Percentiles rank a stretch among this genome's conserved stretches.
Conservation (phyloP, 92 coral and sea anemone species). For the Palythoa heliodiscus region DNA sequence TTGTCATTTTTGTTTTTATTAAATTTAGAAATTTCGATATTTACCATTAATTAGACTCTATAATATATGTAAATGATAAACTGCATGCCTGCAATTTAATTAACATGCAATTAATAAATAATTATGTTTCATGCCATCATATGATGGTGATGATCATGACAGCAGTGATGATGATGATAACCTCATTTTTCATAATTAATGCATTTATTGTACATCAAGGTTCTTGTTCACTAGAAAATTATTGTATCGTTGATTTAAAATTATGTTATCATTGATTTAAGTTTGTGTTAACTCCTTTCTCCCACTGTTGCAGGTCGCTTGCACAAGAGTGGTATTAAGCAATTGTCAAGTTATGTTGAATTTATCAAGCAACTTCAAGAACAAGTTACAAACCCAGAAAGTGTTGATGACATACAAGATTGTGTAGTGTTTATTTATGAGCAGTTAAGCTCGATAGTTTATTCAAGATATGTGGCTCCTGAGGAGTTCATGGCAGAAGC, state of each 20-base stretch:
- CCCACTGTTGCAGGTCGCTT: conserved; percentile 54
- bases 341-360: conserved; percentile 61
- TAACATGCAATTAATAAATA: no score
- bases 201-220: no score
- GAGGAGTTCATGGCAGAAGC: conserved; percentile 63
- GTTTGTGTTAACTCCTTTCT: neutral
- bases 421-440: conserved; percentile 66
- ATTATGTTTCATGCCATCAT: no score
- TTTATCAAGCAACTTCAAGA: conserved; percentile 61
- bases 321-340: conserved; percentile 74
- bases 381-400: conserved; percentile 48
- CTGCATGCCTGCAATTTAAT: no score
- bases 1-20: no score
- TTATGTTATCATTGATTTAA: neutral
- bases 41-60: neutral
- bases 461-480: conserved; percentile 54
- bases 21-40: neutral
- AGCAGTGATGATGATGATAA: no score
- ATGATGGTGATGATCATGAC: no score
- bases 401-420: conserved; percentile 59
- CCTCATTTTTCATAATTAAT: neutral
- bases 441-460: conserved; percentile 47
- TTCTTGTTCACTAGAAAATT: no score
- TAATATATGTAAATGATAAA: no score
- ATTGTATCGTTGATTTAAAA: neutral